phyloP scores from a whole-genome alignment of 1,140 invertebrate genomes.

The Drosophila kohkoa region DNA sequence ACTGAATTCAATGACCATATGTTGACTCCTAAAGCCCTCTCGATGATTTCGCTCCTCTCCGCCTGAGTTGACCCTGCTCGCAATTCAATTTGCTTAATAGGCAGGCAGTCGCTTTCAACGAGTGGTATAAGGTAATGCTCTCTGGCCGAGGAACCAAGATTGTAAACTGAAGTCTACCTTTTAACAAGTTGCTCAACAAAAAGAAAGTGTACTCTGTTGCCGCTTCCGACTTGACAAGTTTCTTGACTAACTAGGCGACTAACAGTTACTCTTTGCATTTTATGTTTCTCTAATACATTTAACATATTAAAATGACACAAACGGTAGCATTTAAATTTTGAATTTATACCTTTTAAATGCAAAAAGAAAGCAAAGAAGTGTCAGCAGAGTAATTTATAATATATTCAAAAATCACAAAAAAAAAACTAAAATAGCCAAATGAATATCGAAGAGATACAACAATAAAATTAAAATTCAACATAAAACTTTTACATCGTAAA shows the following conservation, averaged over 20 bases:
- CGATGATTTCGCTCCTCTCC: neutral
- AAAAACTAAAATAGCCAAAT: no score
- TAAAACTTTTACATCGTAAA: no score
- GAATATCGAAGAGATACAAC: no score
- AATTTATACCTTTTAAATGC: no score
- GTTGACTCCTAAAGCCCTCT: conserved; percentile 7
- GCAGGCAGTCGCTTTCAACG: conserved; percentile 7
- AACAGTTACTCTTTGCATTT: neutral
- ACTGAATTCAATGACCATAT: conserved; percentile 34
- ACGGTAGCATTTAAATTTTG: no score
- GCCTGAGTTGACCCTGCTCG: neutral
- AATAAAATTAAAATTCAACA: no score
- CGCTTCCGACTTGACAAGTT: neutral
- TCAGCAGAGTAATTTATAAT: no score
- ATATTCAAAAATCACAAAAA: no score
- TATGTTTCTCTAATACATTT: no score
- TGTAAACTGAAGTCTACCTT: conserved; percentile 26
- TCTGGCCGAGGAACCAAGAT: neutral
- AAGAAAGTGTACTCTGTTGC: conserved; percentile 7
- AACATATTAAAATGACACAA: no score
- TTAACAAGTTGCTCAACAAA: conserved; percentile 11
- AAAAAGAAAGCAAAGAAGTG: no score
- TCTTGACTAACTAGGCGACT: neutral
- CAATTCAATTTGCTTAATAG: conserved; percentile 52
- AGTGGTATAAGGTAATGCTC: conserved; percentile 8